Evolutionary conservation across 2,113 vertebrate species (phyloP).

Genomic region (Marmota monax): DNA sequence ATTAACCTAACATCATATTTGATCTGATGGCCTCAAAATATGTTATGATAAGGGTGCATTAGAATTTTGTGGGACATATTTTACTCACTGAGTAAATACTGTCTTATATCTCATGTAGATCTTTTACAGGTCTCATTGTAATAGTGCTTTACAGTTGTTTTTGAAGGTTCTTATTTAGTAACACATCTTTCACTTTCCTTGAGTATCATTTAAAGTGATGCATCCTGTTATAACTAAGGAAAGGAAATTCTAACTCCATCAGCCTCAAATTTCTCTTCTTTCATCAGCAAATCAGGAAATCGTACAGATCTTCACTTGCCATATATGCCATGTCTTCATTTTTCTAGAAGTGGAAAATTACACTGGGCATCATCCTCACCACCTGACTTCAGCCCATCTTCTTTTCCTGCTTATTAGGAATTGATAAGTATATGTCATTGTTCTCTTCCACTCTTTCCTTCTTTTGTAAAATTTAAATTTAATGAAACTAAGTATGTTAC

Average conservation of each 20-base stretch:
- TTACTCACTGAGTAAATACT: background rate
- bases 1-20: background rate
- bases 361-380: background rate
- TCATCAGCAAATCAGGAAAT: background rate
- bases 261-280: background rate
- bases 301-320: background rate
- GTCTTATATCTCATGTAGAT: background rate
- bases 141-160: background rate
- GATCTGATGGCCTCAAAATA: background rate
- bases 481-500: background rate
- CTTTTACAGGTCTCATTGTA: background rate
- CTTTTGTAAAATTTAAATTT: background rate
- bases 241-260: background rate
- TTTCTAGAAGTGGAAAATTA: background rate
- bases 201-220: background rate
- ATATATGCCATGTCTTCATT: background rate
- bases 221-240: background rate
- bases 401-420: background rate
- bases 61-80: background rate
- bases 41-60: background rate
- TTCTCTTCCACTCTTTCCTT: background rate
- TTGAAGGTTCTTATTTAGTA: background rate
- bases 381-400: background rate
- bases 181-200: background rate
- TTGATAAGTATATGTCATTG: background rate